Percentiles rank a stretch among this genome's conserved stretches.
Evolutionary conservation across 2,888 invertebrate species (phyloP).

Genomic region (Eupithecia exiguata): DNA sequence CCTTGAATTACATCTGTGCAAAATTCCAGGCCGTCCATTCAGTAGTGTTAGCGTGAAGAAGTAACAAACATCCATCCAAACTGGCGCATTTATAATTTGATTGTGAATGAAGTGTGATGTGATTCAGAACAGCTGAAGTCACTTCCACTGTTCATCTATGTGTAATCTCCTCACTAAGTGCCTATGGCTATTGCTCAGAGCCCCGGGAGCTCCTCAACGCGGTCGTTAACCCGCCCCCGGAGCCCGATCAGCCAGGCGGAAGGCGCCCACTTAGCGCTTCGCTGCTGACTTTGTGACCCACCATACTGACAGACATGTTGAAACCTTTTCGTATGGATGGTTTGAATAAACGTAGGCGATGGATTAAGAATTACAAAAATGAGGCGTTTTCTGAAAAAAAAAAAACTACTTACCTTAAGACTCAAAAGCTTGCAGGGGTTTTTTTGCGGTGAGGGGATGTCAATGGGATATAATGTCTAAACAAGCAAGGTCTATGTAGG

Average conservation of each 20-base stretch:
- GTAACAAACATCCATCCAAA: no score
- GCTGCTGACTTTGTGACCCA: not conserved
- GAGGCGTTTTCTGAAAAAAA: no score
- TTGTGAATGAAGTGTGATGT: no score
- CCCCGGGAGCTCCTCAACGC: not conserved
- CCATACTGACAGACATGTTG: not conserved
- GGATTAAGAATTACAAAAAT: no score
- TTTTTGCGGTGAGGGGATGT: no score
- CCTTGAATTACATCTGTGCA: no score
- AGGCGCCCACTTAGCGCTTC: slow-evolving; percentile 4
- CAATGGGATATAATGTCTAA: not conserved
- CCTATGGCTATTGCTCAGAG: slow-evolving; percentile 2
- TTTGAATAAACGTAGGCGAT: not conserved
- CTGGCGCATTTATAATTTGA: no score
- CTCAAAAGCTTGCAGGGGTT: no score
- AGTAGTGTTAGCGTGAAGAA: no score
- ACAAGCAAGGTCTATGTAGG: not conserved
- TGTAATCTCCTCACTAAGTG: not conserved
- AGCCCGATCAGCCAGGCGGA: not conserved
- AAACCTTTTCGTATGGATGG: not conserved
- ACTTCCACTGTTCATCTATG: not conserved
- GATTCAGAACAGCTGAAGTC: not conserved
- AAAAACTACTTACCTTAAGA: no score
- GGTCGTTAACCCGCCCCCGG: not conserved
- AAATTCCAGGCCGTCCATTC: no score